Base-by-base conservation (phyloP, 2,888 invertebrate species). In the Heteropelma amictum region DNA sequence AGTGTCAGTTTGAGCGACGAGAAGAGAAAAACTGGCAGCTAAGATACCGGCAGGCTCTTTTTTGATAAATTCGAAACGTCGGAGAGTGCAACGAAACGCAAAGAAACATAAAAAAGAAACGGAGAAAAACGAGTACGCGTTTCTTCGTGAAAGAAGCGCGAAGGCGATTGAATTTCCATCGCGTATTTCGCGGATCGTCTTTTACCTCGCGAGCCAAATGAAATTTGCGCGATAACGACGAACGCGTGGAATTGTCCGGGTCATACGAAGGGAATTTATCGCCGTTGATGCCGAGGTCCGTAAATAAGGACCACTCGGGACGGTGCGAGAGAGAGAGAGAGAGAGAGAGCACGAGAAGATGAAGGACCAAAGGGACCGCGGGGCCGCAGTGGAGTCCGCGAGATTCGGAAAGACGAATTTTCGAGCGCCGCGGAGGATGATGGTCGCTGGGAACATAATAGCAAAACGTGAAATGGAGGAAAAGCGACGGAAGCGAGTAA, bases 391-490 rank as follows among this genome's bases (percentile, higher is more conserved):
- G 63, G 53, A 60, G 68, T 73, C 47, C 42, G 51, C 14, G 67
- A 56, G 73, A 70, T 65, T 71, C 68, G 71, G 70, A 56, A 64
- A 71, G 76, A 72, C 45, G 65, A 63, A 76, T 73, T 73, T n/a
- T 74, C 65, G 61, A 51, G 38, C 40, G 71, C 68, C 60, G 35
- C 56, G 33, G 26, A 40, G 51, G 60, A 75, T n/a, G n/a, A n/a
- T 67, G 19, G 26, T 63, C 19, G 72, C 54, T 26, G 17, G 49
- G 56, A 61, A 49, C 64, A 47, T 64, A 8, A 21, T 21, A 40
- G 30, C 53, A 40, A n/a, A 51, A 67, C 58, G 70, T 58, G 63
- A 56, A 45, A 38, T 28, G 21, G 74, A 54, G 42, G 54, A 45
- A 51, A 70, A 70, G 65, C 65, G 45, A 45, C 10, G 33, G 51